Evolutionary conservation across 1,140 invertebrate genomes (phyloP).

Genomic region (Thrips palmi): DNA sequence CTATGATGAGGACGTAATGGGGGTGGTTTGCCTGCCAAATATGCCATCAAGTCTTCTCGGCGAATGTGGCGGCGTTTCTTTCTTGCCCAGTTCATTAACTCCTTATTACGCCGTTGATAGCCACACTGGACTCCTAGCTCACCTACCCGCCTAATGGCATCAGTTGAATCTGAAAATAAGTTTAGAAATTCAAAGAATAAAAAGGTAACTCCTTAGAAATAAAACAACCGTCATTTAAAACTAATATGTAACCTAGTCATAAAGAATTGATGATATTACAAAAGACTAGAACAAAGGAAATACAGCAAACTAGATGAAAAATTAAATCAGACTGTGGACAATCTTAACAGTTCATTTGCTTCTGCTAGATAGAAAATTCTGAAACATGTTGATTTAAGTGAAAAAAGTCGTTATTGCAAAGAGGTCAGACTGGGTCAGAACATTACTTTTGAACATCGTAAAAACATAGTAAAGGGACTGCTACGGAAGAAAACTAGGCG

Average conservation of each 20-base stretch:
- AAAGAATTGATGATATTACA: no score
- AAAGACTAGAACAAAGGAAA: no score
- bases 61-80: slow-evolving; percentile 52
- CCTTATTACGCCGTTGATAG: slow-evolving; percentile 51
- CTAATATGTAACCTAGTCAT: neutral
- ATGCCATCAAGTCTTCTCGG: slow-evolving; percentile 59
- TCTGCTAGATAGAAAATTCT: no score
- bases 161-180: slow-evolving; percentile 42
- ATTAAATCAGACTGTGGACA: no score
- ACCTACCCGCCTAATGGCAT: slow-evolving; percentile 43
- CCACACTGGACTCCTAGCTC: slow-evolving; percentile 53
- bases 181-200: neutral
- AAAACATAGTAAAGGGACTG: no score
- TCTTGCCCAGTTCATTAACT: slow-evolving; percentile 56
- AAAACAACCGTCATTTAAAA: neutral
- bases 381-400: no score
- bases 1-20: slow-evolving; percentile 32
- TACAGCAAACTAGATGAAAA: no score
- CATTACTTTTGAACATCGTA: no score
- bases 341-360: no score
- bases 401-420: no score
- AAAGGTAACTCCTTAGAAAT: slow-evolving; percentile 1
- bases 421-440: no score
- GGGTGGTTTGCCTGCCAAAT: slow-evolving; percentile 50
- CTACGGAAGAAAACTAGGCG: no score